These are phyloP conservation scores for Oeneis ivallda DNA, from an alignment of 2,888 invertebrate species.

Conservation along the genomic window DNA sequence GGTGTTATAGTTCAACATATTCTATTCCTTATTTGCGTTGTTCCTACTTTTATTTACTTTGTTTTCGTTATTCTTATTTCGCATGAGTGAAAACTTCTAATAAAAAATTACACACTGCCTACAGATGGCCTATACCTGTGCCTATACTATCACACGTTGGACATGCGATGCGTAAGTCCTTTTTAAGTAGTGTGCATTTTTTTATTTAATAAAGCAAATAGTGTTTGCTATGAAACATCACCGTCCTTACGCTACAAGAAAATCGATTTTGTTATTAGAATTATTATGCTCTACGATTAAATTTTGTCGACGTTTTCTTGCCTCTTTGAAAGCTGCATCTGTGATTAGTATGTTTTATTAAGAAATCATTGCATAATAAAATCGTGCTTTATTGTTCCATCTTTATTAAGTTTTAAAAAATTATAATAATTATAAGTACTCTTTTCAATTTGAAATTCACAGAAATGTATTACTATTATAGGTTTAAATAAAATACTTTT, in stretches of 20 bases:
- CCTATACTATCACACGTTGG: no score
- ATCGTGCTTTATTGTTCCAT: slow-evolving; percentile 42
- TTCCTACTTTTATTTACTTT: slow-evolving; percentile 42
- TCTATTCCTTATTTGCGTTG: slow-evolving; percentile 48
- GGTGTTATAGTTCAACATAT: slow-evolving; percentile 49
- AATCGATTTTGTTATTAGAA: slow-evolving; percentile 48
- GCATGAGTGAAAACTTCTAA: slow-evolving; percentile 59
- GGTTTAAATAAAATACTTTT: slow-evolving; percentile 13
- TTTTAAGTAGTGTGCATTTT: slow-evolving; percentile 32
- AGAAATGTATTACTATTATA: slow-evolving; percentile 42
- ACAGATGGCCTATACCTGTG: no score
- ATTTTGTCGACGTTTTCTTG: slow-evolving; percentile 52
- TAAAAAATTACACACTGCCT: no score
- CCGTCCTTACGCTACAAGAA: slow-evolving; percentile 43
- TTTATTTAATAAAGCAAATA: slow-evolving; percentile 42
- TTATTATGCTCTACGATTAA: slow-evolving; percentile 36
- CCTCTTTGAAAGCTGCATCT: slow-evolving; percentile 63
- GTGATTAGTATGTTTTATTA: slow-evolving; percentile 58
- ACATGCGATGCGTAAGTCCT: no score
- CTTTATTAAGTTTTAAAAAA: slow-evolving; percentile 29
- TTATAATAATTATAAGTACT: slow-evolving; percentile 30
- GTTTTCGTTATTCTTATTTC: slow-evolving; percentile 45
- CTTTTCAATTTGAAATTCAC: slow-evolving; percentile 57
- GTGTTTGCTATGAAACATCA: slow-evolving; percentile 23
- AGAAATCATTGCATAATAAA: slow-evolving; percentile 51